These are phyloP conservation scores for Budorcas taxicolor DNA, from an alignment of 2,113 vertebrate genomes.

Conservation along the genomic window DNA sequence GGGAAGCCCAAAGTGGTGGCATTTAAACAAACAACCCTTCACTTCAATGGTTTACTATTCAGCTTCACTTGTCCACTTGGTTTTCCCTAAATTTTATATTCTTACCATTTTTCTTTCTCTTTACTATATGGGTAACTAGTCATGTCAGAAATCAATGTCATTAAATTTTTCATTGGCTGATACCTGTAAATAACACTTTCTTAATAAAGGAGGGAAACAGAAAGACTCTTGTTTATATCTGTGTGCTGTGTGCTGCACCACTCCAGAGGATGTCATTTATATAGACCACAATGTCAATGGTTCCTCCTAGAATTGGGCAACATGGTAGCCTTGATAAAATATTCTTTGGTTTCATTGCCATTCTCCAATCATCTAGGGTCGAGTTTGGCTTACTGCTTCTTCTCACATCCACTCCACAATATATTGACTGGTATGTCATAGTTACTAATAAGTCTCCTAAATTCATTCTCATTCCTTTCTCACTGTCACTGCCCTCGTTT, in stretches of 20 bases:
- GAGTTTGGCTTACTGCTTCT: not conserved
- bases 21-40: conserved; percentile 35
- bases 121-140: conserved; percentile 27
- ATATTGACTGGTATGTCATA: not conserved
- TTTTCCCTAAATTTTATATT: not conserved
- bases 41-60: conserved; percentile 30
- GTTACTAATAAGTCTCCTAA: not conserved
- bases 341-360: not conserved
- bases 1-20: not conserved
- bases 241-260: not conserved
- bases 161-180: not conserved
- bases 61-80: not conserved
- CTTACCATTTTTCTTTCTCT: not conserved
- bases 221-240: not conserved
- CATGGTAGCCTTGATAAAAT: not conserved
- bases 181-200: not conserved
- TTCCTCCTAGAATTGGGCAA: not conserved
- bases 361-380: not conserved
- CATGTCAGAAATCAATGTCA: conserved; percentile 37
- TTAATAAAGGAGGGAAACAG: not conserved
- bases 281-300: not conserved
- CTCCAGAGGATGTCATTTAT: not conserved
- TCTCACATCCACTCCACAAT: not conserved
- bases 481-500: not conserved
- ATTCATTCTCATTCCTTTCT: not conserved